Evolutionary conservation across 2,113 vertebrate species (phyloP), one percentile per base, ranked within the genome.

Genomic region (Periophthalmus modestus): DNA sequence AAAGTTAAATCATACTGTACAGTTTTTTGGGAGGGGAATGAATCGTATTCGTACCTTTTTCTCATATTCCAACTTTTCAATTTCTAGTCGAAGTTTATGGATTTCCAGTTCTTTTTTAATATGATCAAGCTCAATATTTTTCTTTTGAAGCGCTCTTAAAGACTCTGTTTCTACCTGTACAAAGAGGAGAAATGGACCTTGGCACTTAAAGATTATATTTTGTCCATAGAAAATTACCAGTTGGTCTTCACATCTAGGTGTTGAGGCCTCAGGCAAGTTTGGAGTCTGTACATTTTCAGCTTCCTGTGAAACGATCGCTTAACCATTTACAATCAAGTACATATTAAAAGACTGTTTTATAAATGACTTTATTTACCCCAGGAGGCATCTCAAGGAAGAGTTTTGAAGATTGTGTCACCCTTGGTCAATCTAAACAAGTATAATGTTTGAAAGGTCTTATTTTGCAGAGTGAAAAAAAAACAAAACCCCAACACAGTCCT

Each of bases 1-100:
- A 3, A 58, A 58, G 18, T 11, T 13, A 58, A 11, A 23, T 11
- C 2, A 58, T 12, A 58, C 21, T 3, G 7, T 5, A 58, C 2
- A 14, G n/a, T 24, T 59, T 13, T 1, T 28, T 7, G 19, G 18
- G 16, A 2, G 39, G 39, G 10, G 50, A 54, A 55, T 21, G 7
- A 5, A 59, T 28, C 3, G 14, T 57, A n/a, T 19, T 7, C 0
- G n/a, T 65, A 65, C 62, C 61, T 39, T 65, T 36, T 65, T 65
- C 62, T 65, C 62, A 65, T 65, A 43, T 65, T 65, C 34, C 34
- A 65, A 39, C 33, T 65, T 65, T 12, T 63, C 61, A 18, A 63
- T 63, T 63, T 65, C 34, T 65, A 65, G 4, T 65, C 18, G 39
- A 11, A 65, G 34, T 39, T 65, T 65, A n/a, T 63, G 61, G 36